phyloP scores from a whole-genome alignment of 2,888 invertebrate species.

The Cryptophagus acutangulus region DNA sequence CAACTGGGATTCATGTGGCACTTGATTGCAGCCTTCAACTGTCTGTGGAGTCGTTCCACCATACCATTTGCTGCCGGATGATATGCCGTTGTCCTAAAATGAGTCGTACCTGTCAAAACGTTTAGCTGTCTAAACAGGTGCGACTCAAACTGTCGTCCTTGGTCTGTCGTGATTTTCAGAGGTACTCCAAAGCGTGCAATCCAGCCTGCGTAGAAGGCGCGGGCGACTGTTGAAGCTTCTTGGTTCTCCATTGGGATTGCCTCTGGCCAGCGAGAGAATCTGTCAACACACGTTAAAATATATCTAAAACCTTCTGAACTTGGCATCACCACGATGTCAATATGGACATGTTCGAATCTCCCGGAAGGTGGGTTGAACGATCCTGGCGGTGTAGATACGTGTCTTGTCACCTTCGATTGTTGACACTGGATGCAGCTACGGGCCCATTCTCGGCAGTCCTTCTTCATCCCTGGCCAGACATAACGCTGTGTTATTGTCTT shows the following conservation, averaged over 20 bases:
- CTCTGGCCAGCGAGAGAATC: conserved; percentile 21
- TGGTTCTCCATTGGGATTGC: conserved; percentile 13
- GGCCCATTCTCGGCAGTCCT: conserved; percentile 32
- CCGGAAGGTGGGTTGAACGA: not conserved
- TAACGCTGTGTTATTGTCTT: conserved; percentile 33
- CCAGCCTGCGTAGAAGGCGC: conserved; percentile 4
- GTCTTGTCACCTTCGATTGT: not conserved
- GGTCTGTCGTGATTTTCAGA: conserved; percentile 9
- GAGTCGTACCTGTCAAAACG: not conserved
- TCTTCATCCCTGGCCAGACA: conserved; percentile 15
- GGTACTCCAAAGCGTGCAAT: conserved; percentile 13
- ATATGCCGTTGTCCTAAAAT: conserved; percentile 21
- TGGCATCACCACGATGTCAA: conserved; percentile 22
- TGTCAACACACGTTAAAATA: conserved; percentile 18
- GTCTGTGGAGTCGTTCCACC: conserved; percentile 23
- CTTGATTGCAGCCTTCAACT: conserved; percentile 15
- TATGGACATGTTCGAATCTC: conserved; percentile 10
- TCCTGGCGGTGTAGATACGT: not conserved
- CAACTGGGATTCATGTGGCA: not conserved
- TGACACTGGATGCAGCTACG: conserved; percentile 7
- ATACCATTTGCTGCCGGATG: conserved; percentile 23
- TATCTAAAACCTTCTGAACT: conserved; percentile 13
- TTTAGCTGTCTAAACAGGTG: not conserved
- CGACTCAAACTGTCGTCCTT: not conserved
- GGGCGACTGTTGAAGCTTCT: not conserved